Conservation (phyloP, 2,113 vertebrate species). For the Saccopteryx leptura region DNA sequence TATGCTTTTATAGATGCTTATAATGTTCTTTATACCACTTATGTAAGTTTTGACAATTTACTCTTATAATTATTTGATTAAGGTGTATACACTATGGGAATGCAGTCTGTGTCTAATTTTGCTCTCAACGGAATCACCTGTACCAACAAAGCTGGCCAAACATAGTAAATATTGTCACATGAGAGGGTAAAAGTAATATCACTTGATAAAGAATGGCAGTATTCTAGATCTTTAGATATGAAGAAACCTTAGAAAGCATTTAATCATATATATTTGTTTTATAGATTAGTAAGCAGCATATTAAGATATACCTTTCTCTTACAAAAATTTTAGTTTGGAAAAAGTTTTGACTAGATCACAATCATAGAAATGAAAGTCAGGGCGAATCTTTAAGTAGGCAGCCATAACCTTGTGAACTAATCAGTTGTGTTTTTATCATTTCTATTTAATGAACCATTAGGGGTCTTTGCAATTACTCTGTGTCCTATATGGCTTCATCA, state of each 20-base stretch:
- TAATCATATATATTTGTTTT: conserved; percentile 7
- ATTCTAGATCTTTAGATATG: conserved; percentile 13
- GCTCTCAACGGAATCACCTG: not conserved
- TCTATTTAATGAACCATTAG: not conserved
- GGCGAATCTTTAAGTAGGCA: not conserved
- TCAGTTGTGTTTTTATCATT: not conserved
- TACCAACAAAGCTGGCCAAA: not conserved
- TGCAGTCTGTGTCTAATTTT: conserved; percentile 2
- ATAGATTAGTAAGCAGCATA: not conserved
- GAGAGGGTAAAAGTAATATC: not conserved
- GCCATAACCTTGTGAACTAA: not conserved
- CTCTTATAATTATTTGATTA: conserved; percentile 1
- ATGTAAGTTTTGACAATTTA: not conserved
- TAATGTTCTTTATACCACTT: not conserved
- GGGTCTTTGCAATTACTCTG: not conserved
- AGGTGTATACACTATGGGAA: not conserved
- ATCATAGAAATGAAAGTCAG: not conserved
- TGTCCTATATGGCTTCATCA: not conserved
- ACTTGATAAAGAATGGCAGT: not conserved
- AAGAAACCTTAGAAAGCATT: conserved; percentile 15
- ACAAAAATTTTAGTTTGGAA: conserved; percentile 30
- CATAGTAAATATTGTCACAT: not conserved
- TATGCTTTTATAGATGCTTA: not conserved
- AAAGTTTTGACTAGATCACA: not conserved
- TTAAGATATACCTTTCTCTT: not conserved